Conservation (phyloP, 2,888 invertebrate species). For the Pinctada fucata region DNA sequence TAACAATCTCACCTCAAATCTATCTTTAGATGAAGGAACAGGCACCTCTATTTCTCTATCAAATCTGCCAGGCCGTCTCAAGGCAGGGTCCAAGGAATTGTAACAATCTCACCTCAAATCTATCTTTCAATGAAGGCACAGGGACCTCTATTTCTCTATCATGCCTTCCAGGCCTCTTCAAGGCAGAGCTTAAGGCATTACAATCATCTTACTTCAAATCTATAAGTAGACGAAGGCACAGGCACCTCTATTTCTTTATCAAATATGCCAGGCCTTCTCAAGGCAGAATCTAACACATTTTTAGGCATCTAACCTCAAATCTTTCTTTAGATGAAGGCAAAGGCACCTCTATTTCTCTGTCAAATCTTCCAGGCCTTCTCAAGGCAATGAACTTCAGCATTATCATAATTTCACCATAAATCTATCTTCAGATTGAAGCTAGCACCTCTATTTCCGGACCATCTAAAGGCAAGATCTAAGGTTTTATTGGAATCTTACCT, state of each 20-base stretch:
- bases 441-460: conserved; percentile 82
- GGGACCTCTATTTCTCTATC: conserved; percentile 79
- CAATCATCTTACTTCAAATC: conserved; percentile 60
- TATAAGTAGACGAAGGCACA: conserved; percentile 69
- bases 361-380: conserved; percentile 82
- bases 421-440: conserved; percentile 68
- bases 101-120: conserved; percentile 61
- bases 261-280: conserved; percentile 87
- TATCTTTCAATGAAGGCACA: conserved; percentile 70
- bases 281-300: conserved; percentile 82
- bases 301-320: conserved; percentile 55
- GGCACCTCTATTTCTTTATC: conserved; percentile 79
- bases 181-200: conserved; percentile 63
- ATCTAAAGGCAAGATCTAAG: conserved; percentile 79
- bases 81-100: too few species aligned
- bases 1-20: conserved; percentile 61
- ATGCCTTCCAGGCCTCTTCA: conserved; percentile 87
- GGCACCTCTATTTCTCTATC: conserved; percentile 79
- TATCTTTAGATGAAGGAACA: conserved; percentile 69
- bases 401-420: conserved; percentile 55
- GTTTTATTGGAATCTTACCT: conserved; percentile 52
- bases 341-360: conserved; percentile 78
- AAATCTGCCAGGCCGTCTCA: conserved; percentile 76
- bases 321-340: conserved; percentile 72
- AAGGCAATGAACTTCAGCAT: conserved; percentile 79